Percentiles rank a stretch among this genome's conserved stretches.
Evolutionary conservation across 2,113 vertebrate species (phyloP).

Genomic region (Hemiscyllium ocellatum): DNA sequence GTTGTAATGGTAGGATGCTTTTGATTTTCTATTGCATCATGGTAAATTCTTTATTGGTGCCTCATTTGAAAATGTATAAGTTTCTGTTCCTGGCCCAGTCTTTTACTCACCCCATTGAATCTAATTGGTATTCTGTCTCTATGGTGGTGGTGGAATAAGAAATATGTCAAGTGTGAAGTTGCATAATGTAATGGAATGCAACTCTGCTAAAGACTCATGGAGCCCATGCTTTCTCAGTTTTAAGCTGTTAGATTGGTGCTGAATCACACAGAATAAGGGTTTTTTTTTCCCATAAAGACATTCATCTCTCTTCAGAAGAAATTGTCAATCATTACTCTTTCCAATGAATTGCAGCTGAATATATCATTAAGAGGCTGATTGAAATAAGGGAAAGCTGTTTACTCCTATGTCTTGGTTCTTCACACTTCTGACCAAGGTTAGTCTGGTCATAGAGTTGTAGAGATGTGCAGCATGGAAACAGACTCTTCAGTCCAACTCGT

Average conservation of each 20-base stretch:
- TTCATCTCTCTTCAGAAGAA: neutral
- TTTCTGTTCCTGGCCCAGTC: neutral
- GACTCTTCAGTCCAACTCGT: no score
- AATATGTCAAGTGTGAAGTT: neutral
- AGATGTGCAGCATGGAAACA: no score
- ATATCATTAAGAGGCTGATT: neutral
- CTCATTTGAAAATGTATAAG: neutral
- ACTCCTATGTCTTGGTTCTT: neutral
- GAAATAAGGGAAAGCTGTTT: neutral
- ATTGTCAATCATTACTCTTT: neutral
- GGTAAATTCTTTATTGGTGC: neutral
- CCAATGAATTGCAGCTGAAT: neutral
- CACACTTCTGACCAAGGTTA: neutral
- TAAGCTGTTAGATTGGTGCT: neutral
- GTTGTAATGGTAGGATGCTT: neutral
- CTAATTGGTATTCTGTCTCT: neutral
- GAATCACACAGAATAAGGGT: neutral
- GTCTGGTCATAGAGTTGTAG: neutral
- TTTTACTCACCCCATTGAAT: neutral
- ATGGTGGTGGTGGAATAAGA: neutral
- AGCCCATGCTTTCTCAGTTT: neutral
- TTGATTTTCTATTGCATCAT: neutral
- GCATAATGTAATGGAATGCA: neutral
- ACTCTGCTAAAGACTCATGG: neutral
- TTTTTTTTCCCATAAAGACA: neutral